Conservation (phyloP, 2,888 invertebrate species). For the Lasius platythorax region DNA sequence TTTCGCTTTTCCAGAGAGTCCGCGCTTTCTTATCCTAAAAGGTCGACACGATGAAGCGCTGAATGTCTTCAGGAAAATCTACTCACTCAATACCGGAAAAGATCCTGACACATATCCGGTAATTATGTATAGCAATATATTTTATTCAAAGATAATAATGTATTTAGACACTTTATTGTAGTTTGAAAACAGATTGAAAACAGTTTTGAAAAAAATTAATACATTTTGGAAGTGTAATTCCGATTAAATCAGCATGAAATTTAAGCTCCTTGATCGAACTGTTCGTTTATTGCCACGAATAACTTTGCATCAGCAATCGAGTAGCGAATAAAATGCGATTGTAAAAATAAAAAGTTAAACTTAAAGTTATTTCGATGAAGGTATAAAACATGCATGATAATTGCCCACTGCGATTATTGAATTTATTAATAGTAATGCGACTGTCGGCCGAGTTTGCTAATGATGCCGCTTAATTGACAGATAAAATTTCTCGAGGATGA, state of each 20-base stretch:
- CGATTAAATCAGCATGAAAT: neutral
- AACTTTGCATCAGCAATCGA: neutral
- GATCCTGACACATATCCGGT: conserved; percentile 89
- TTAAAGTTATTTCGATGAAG: neutral
- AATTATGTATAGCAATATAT: conserved; percentile 39
- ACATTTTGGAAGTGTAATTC: neutral
- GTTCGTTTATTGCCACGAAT: neutral
- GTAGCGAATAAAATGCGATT: neutral
- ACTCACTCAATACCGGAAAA: conserved; percentile 88
- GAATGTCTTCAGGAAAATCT: conserved; percentile 89
- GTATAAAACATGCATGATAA: neutral
- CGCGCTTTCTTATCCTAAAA: conserved; percentile 91
- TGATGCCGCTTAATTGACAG: conserved; percentile 77
- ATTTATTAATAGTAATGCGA: neutral
- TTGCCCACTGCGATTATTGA: neutral
- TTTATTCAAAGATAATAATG: neutral
- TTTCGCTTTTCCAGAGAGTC: conserved; percentile 91
- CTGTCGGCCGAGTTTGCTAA: neutral
- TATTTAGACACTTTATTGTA: neutral
- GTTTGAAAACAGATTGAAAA: neutral
- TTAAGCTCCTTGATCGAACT: neutral
- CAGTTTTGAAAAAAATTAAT: neutral
- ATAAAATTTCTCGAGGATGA: conserved; percentile 85
- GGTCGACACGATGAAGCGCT: conserved; percentile 90
- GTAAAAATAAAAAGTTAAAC: neutral